Evolutionary conservation across 2,888 invertebrate genomes (phyloP).

Genomic region (Drosophila meridiana): DNA sequence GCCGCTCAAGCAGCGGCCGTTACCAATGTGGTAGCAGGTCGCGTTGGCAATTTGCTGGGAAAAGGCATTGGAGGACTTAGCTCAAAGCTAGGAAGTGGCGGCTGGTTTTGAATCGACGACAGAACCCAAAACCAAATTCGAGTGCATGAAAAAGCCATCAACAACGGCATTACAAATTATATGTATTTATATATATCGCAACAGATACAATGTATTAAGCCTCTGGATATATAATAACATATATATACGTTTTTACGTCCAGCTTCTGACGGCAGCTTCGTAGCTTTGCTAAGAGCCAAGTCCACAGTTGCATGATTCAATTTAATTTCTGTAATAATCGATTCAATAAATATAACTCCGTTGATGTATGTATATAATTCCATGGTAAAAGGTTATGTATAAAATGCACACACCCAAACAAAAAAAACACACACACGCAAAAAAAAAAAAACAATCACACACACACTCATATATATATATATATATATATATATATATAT

Average conservation of each 20-base stretch:
- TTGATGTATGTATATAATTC: conserved; percentile 1
- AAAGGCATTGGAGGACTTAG: conserved; percentile 96
- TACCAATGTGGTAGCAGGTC: conserved; percentile 88
- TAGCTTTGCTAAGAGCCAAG: conserved; percentile 51
- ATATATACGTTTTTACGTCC: conserved; percentile 18
- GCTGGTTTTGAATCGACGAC: conserved; percentile 91
- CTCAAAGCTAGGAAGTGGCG: conserved; percentile 94
- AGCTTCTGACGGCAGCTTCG: conserved; percentile 35
- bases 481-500: neutral
- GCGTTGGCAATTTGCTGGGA: conserved; percentile 95
- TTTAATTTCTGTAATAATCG: conserved; percentile 10
- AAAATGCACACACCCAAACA: too few relatives aligned
- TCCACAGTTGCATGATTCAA: conserved; percentile 28
- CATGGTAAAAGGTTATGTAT: neutral
- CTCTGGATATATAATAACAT: neutral
- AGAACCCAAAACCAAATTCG: neutral
- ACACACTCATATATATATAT: too few relatives aligned
- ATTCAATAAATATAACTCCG: neutral
- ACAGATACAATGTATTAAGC: neutral
- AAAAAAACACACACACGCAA: too few relatives aligned
- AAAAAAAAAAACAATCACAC: too few relatives aligned
- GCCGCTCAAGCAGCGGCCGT: conserved; percentile 83
- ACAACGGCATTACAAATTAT: neutral
- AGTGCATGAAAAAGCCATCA: neutral
- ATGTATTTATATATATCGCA: neutral